phyloP scores from a whole-genome alignment of 2,797 vertebrate genomes.

The Furcifer pardalis region DNA sequence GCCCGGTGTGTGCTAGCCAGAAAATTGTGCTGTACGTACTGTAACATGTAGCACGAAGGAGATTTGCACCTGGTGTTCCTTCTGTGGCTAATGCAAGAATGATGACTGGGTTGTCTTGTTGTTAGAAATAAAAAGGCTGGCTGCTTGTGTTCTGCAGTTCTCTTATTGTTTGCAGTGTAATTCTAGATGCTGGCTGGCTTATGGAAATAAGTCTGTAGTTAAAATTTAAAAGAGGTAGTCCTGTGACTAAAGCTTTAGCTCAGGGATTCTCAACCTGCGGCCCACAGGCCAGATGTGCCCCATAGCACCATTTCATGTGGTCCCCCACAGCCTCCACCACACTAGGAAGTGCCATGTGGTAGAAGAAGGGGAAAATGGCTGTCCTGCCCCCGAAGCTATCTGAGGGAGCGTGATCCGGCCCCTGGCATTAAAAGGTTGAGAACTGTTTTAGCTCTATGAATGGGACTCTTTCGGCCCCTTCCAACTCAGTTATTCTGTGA shows the following conservation, averaged over 20 bases:
- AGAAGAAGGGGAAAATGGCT: too few relatives aligned
- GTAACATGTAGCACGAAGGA: fast-evolving
- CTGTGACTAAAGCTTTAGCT: not conserved
- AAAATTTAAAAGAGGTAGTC: not conserved
- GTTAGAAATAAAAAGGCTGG: not conserved
- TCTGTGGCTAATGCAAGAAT: too few relatives aligned
- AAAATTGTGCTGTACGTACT: not conserved
- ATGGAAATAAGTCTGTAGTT: not conserved
- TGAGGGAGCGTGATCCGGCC: too few relatives aligned
- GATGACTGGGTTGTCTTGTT: not conserved
- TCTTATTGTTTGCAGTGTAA: not conserved
- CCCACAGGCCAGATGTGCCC: too few relatives aligned
- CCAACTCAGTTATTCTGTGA: too few relatives aligned
- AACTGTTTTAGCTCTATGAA: not conserved
- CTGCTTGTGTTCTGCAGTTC: not conserved
- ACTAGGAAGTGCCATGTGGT: too few relatives aligned
- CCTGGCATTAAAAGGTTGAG: too few relatives aligned
- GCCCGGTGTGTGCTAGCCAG: not conserved
- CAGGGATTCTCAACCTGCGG: too few relatives aligned
- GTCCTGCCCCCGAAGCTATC: too few relatives aligned
- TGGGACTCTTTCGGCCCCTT: too few relatives aligned
- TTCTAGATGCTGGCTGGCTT: not conserved
- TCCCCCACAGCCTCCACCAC: too few relatives aligned
- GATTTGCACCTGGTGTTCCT: fast-evolving
- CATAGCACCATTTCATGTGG: too few relatives aligned